These are phyloP conservation scores for Carassius auratus DNA, from an alignment of 2,113 vertebrate genomes.

Conservation along the genomic window DNA sequence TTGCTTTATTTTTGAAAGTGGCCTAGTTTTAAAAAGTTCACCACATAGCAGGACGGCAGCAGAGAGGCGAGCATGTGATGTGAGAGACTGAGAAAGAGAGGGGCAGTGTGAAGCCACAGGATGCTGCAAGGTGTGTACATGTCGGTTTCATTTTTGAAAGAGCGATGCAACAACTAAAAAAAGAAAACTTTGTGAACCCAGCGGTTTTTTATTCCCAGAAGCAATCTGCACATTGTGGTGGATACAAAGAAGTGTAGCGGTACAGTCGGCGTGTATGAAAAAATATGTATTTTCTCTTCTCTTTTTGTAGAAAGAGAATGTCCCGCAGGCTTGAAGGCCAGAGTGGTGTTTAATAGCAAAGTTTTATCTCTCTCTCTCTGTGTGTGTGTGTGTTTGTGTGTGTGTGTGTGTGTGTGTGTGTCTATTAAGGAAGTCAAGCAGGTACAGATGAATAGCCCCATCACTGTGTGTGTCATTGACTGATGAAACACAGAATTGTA, in stretches of 20 bases:
- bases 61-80: neutral
- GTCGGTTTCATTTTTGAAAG: constrained; percentile 27
- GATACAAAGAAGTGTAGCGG: neutral
- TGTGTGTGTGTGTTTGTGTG: neutral
- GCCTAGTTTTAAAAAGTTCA: constrained; percentile 47
- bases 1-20: constrained; percentile 37
- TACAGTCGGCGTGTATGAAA: constrained; percentile 4
- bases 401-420: constrained; percentile 11
- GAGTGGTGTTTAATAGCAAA: neutral
- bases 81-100: neutral
- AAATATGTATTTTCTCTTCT: neutral
- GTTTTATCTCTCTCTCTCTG: neutral
- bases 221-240: neutral
- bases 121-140: constrained; percentile 14
- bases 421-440: constrained; percentile 25
- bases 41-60: neutral
- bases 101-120: neutral
- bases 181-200: neutral
- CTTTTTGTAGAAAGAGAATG: neutral
- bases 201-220: neutral
- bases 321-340: neutral
- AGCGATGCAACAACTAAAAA: neutral
- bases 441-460: constrained; percentile 14
- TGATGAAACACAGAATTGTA: constrained; percentile 34
- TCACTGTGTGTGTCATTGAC: constrained; percentile 45